Conservation (phyloP, 2,888 invertebrate genomes). For the Nymphalis urticae region DNA sequence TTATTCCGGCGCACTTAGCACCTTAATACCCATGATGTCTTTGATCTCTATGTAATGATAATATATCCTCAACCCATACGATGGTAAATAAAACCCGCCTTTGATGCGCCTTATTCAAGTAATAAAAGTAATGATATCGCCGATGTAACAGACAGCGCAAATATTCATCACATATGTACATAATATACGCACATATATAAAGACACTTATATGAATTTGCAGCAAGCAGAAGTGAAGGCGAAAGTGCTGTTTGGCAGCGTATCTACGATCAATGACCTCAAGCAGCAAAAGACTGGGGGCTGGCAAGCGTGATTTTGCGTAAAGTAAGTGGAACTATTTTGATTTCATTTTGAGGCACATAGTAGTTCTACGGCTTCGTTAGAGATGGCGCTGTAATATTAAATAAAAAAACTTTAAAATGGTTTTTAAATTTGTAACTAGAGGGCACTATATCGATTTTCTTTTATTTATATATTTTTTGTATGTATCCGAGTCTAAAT, state of each 20-base stretch:
- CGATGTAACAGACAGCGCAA: slow-evolving; percentile 1
- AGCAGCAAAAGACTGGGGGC: slow-evolving; percentile 85
- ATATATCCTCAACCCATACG: not conserved
- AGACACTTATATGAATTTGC: slow-evolving; percentile 43
- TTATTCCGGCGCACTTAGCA: too few relatives aligned
- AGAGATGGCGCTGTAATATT: slow-evolving; percentile 41
- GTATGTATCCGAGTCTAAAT: not conserved
- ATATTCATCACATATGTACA: not conserved
- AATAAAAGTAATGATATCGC: slow-evolving; percentile 5
- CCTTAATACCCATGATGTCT: too few relatives aligned
- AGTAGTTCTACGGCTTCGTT: not conserved
- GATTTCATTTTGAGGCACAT: not conserved
- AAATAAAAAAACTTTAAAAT: not conserved
- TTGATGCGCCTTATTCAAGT: slow-evolving; percentile 6
- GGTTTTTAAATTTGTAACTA: slow-evolving; percentile 15
- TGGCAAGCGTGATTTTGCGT: slow-evolving; percentile 74
- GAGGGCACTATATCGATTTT: slow-evolving; percentile 37
- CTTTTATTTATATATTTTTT: too few relatives aligned
- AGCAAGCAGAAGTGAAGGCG: slow-evolving; percentile 86
- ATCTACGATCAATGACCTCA: slow-evolving; percentile 87
- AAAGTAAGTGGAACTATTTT: slow-evolving; percentile 46
- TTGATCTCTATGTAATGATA: not conserved
- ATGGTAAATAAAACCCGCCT: not conserved
- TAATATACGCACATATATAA: slow-evolving; percentile 2
- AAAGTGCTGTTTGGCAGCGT: slow-evolving; percentile 88